phyloP scores from a whole-genome alignment of 2,888 invertebrate species.

The Diogma glabrata region DNA sequence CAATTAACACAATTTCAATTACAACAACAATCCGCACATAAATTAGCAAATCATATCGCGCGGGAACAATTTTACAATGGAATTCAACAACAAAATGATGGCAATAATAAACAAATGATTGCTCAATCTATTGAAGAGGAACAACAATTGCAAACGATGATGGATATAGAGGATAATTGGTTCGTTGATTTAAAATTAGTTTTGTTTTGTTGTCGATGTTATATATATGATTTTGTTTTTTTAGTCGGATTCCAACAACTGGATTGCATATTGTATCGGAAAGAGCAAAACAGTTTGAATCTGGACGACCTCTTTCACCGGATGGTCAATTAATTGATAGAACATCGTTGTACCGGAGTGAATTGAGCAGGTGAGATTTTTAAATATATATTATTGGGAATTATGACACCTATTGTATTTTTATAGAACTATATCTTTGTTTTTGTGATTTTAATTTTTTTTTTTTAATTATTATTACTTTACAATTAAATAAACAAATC shows the following conservation, averaged over 20 bases:
- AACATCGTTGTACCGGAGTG: conserved; percentile 55
- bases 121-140: neutral
- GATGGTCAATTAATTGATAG: conserved; percentile 44
- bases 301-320: conserved; percentile 45
- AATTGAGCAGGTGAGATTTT: conserved; percentile 39
- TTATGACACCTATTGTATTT: neutral
- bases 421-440: neutral
- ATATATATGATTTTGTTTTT: neutral
- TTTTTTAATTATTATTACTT: neutral
- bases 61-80: conserved; percentile 14
- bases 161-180: conserved; percentile 11
- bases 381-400: neutral
- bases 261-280: conserved; percentile 59
- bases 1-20: neutral
- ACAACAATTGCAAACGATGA: neutral
- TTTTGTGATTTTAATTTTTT: neutral
- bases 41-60: conserved; percentile 11
- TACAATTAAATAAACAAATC: no score
- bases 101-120: conserved; percentile 3
- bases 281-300: conserved; percentile 62
- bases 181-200: neutral
- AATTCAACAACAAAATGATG: conserved; percentile 4
- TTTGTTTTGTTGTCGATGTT: neutral
- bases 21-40: conserved; percentile 9
- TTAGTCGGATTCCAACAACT: conserved; percentile 17